Evolutionary conservation across 2,888 invertebrate genomes (phyloP).

Genomic region (Embidobia sp.): DNA sequence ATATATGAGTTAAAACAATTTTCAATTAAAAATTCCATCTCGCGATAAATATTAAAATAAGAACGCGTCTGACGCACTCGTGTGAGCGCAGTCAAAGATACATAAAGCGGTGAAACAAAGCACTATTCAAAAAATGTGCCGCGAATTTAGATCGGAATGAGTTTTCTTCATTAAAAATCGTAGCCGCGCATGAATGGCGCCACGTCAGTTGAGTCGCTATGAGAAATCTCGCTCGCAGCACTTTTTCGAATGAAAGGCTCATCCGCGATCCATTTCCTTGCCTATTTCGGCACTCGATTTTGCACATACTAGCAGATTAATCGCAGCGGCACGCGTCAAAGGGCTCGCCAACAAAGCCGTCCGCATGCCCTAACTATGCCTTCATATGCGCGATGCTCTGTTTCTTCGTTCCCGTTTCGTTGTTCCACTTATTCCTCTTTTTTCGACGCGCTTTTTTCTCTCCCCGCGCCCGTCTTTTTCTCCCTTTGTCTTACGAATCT

Average conservation of each 20-base stretch:
- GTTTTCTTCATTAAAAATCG: conserved; percentile 34
- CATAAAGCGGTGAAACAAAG: too few relatives aligned
- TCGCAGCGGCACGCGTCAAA: conserved; percentile 69
- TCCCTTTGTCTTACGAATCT: conserved; percentile 55
- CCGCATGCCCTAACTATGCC: conserved; percentile 53
- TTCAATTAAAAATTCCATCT: too few relatives aligned
- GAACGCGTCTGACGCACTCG: too few relatives aligned
- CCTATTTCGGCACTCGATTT: conserved; percentile 66
- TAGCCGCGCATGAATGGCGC: conserved; percentile 21
- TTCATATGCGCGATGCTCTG: conserved; percentile 46
- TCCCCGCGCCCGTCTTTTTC: not conserved
- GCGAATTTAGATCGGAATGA: too few relatives aligned
- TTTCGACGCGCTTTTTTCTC: conserved; percentile 18
- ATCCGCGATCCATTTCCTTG: conserved; percentile 54
- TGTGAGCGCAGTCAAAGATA: too few relatives aligned
- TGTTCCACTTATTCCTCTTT: conserved; percentile 49
- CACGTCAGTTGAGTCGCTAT: conserved; percentile 14
- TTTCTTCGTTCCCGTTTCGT: conserved; percentile 42
- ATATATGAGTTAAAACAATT: too few relatives aligned
- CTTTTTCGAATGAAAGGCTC: conserved; percentile 42
- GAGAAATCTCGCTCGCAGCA: conserved; percentile 49
- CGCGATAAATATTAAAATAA: too few relatives aligned
- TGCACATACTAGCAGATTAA: conserved; percentile 70
- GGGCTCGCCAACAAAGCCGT: conserved; percentile 66
- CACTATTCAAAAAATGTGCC: too few relatives aligned